phyloP scores from a whole-genome alignment of 2,888 invertebrate species.

The Limenitis camilla region DNA sequence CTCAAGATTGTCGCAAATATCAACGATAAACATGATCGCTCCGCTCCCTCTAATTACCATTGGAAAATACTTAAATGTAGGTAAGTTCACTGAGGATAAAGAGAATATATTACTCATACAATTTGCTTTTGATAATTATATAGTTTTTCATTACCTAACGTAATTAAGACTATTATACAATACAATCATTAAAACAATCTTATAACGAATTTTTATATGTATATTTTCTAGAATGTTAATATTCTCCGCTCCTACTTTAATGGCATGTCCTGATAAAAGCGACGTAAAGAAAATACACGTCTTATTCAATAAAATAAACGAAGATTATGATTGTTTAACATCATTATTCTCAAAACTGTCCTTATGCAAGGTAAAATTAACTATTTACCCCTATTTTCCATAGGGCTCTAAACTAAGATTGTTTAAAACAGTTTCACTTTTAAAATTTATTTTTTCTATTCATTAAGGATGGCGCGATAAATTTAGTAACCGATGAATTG shows the following conservation, averaged over 20 bases:
- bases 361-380: constrained; percentile 43
- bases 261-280: constrained; percentile 57
- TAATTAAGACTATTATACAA: too few relatives aligned
- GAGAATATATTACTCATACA: too few relatives aligned
- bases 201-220: too few relatives aligned
- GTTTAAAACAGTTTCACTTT: not conserved
- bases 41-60: constrained; percentile 61
- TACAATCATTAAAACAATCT: too few relatives aligned
- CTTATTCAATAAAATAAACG: constrained; percentile 50
- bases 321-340: constrained; percentile 53
- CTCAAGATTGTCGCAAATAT: constrained; percentile 51
- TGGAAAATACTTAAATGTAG: constrained; percentile 70
- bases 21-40: constrained; percentile 61
- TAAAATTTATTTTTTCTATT: not conserved
- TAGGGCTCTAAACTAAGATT: not conserved
- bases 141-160: not conserved
- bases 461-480: constrained; percentile 49
- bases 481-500: constrained; percentile 39
- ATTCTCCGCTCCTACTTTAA: constrained; percentile 57
- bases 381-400: not conserved
- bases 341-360: constrained; percentile 56
- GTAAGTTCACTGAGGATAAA: constrained; percentile 38
- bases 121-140: too few relatives aligned
- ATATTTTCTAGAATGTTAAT: constrained; percentile 55
- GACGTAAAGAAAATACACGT: constrained; percentile 56